phyloP scores from a whole-genome alignment of 2,888 invertebrate species.

The Drosophila borealis region DNA sequence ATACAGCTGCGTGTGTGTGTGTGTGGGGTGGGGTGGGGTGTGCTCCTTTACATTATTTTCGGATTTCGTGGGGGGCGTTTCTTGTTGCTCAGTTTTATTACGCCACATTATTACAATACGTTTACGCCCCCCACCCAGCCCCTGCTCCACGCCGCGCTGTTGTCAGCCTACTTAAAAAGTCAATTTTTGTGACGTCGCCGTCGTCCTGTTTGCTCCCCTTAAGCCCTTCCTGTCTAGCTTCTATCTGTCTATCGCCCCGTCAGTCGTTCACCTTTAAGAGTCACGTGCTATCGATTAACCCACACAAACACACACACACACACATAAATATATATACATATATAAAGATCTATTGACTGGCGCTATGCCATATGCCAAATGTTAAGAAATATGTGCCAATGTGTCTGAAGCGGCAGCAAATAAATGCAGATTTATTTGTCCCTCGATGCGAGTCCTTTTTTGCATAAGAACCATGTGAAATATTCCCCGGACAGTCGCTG shows the following conservation, averaged over 20 bases:
- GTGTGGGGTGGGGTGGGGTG: neutral
- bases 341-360: constrained; percentile 9
- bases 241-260: constrained; percentile 30
- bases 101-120: constrained; percentile 59
- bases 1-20: constrained; percentile 1
- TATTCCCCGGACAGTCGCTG: constrained; percentile 29
- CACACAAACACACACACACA: constrained; percentile 11
- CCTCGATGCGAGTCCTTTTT: constrained; percentile 27
- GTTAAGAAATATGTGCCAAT: constrained; percentile 55
- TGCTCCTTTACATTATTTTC: constrained; percentile 17
- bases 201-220: constrained; percentile 37
- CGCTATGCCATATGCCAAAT: constrained; percentile 22
- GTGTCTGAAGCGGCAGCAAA: constrained; percentile 30
- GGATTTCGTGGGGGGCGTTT: neutral
- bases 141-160: neutral
- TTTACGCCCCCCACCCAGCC: neutral
- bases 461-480: constrained; percentile 33
- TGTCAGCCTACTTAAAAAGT: constrained; percentile 73
- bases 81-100: constrained; percentile 52
- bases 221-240: neutral
- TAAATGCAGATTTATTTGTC: constrained; percentile 68
- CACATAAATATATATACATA: constrained; percentile 20
- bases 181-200: constrained; percentile 67
- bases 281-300: constrained; percentile 83
- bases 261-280: constrained; percentile 83